phyloP scores from a whole-genome alignment of 2,888 invertebrate species.

The Chesias legatella region DNA sequence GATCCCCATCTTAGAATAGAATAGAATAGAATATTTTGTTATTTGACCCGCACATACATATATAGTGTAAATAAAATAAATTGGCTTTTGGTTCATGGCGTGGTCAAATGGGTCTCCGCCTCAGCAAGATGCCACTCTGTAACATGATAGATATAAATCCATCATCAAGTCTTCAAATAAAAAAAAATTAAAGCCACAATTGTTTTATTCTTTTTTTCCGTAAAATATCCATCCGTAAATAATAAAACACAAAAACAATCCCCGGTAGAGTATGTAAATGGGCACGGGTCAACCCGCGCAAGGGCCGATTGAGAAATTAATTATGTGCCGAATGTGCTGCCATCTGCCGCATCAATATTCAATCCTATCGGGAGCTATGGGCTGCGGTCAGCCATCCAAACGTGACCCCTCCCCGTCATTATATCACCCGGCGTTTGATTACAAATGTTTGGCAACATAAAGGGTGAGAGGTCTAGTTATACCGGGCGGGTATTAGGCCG shows the following conservation, averaged over 20 bases:
- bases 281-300: conserved; percentile 41
- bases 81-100: too few relatives aligned
- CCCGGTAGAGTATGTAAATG: conserved; percentile 47
- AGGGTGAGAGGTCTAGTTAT: conserved; percentile 28
- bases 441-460: conserved; percentile 27
- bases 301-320: conserved; percentile 63
- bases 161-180: too few relatives aligned
- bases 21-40: too few relatives aligned
- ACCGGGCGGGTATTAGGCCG: conserved; percentile 32
- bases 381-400: conserved; percentile 37
- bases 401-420: conserved; percentile 39
- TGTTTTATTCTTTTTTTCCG: too few relatives aligned
- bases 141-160: too few relatives aligned
- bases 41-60: too few relatives aligned
- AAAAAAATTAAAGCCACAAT: too few relatives aligned
- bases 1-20: too few relatives aligned
- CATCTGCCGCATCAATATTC: conserved; percentile 76
- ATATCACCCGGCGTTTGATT: conserved; percentile 28
- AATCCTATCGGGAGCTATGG: conserved; percentile 64
- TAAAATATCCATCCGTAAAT: neutral
- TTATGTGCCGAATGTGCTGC: conserved; percentile 69
- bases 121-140: too few relatives aligned
- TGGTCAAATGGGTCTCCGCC: too few relatives aligned
- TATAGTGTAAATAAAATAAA: too few relatives aligned
- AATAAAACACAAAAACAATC: conserved; percentile 7